Conservation (phyloP, 30 jellyfish, hydroid and myxozoan genomes). For the Chrysaora quinquecirrha region DNA sequence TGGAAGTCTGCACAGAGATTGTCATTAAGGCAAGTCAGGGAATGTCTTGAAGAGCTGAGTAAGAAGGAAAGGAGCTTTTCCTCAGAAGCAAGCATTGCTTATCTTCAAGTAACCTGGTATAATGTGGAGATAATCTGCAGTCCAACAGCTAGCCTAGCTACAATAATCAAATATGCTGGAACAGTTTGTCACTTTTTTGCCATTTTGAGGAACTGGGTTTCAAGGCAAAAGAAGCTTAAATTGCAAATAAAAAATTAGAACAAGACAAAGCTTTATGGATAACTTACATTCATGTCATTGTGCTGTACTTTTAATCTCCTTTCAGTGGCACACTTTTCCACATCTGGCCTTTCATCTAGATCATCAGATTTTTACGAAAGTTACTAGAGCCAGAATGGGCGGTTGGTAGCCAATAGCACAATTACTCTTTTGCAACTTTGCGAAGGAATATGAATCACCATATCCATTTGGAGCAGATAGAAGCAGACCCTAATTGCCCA, state of each 20-base stretch:
- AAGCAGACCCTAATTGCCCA: not conserved
- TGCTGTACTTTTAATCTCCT: not conserved
- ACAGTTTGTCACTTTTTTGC: not conserved
- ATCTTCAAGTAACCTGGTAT: not conserved
- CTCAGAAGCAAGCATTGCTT: not conserved
- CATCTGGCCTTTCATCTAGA: not conserved
- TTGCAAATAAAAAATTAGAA: not conserved
- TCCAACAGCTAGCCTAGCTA: not conserved
- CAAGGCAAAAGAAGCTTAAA: not conserved
- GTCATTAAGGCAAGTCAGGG: not conserved
- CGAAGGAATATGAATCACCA: not conserved
- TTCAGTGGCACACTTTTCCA: not conserved
- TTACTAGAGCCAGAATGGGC: not conserved
- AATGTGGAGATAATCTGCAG: slow-evolving; percentile 7
- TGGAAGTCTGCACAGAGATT: slow-evolving; percentile 25
- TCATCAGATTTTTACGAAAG: not conserved
- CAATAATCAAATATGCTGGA: not conserved
- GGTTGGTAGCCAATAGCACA: not conserved
- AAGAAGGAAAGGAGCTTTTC: slow-evolving; percentile 22
- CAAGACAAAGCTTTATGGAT: slow-evolving; percentile 3
- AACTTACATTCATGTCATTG: not conserved
- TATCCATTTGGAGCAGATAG: not conserved
- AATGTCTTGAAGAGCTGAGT: slow-evolving; percentile 1
- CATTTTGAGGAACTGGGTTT: slow-evolving; percentile 9
- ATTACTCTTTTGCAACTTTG: not conserved